Evolutionary conservation across 2,113 vertebrate genomes (phyloP).

Genomic region (Amia ocellicauda): DNA sequence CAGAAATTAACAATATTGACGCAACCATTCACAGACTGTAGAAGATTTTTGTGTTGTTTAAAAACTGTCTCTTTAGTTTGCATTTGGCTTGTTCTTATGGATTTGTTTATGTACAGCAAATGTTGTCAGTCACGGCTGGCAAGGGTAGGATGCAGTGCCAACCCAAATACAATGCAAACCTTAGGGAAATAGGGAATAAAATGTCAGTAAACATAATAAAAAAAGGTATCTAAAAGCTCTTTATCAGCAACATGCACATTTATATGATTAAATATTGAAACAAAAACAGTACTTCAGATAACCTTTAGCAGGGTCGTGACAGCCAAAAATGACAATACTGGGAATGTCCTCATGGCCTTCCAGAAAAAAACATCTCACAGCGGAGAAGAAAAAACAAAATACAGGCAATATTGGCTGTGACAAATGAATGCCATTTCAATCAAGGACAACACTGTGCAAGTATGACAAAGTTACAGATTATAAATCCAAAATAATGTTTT

Average conservation of each 20-base stretch:
- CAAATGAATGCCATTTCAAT: no score
- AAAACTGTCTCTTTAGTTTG: neutral
- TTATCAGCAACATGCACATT: constrained; percentile 3
- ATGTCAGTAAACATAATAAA: constrained; percentile 18
- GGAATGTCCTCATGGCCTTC: neutral
- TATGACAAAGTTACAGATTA: no score
- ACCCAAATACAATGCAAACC: constrained; percentile 17
- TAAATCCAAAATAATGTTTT: no score
- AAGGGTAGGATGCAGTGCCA: constrained; percentile 8
- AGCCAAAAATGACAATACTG: constrained; percentile 1
- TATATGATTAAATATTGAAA: neutral
- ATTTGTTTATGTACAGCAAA: neutral
- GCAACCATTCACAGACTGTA: constrained; percentile 3
- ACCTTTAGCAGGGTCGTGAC: constrained; percentile 6
- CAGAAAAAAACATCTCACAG: no score
- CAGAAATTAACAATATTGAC: no score
- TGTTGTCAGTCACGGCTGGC: constrained; percentile 11
- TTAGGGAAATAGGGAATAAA: constrained; percentile 24
- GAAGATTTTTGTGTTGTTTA: constrained; percentile 8
- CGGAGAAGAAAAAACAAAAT: neutral
- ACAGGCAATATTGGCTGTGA: neutral
- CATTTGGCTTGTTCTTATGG: constrained; percentile 1
- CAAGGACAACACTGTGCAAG: no score
- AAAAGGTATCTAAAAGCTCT: neutral
- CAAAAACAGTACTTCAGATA: neutral